phyloP scores from a whole-genome alignment of 2,888 invertebrate species.

The Acheta domesticus region DNA sequence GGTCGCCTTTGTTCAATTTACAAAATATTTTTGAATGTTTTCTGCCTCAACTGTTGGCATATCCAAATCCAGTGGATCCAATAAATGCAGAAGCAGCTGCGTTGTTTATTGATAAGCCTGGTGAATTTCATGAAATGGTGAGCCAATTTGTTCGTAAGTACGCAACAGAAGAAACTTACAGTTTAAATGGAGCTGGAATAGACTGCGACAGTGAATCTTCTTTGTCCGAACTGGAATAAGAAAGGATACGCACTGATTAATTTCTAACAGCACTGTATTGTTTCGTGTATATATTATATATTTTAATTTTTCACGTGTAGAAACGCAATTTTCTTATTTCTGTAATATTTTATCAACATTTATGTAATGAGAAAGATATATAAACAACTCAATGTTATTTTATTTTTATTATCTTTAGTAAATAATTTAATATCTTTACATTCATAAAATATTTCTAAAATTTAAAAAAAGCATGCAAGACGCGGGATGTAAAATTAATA shows the following conservation, averaged over 20 bases:
- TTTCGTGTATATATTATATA: too few relatives aligned
- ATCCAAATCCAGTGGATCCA: constrained; percentile 99
- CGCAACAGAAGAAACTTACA: constrained; percentile 94
- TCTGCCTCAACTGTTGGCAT: constrained; percentile 96
- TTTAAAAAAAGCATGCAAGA: too few relatives aligned
- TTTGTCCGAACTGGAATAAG: constrained; percentile 72
- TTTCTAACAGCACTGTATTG: too few relatives aligned
- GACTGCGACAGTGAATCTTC: constrained; percentile 91
- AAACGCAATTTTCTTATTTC: too few relatives aligned
- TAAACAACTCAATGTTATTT: too few relatives aligned
- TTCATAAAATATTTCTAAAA: too few relatives aligned
- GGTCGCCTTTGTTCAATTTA: constrained; percentile 67
- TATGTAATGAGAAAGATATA: too few relatives aligned
- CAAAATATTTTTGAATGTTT: constrained; percentile 99
- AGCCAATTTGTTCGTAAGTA: constrained; percentile 96
- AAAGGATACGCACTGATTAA: not conserved
- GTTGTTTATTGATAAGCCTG: constrained; percentile 98
- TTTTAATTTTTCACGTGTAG: too few relatives aligned
- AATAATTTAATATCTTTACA: too few relatives aligned
- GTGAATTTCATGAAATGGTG: constrained; percentile 97
- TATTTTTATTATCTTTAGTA: too few relatives aligned
- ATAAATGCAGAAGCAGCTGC: constrained; percentile 99
- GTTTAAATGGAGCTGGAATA: constrained; percentile 77
- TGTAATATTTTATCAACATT: too few relatives aligned
- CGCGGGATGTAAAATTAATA: too few relatives aligned